Percentiles rank a stretch among this genome's conserved stretches.
Conservation (phyloP, 2,113 vertebrate genomes). For the Prietella phreatophila region DNA sequence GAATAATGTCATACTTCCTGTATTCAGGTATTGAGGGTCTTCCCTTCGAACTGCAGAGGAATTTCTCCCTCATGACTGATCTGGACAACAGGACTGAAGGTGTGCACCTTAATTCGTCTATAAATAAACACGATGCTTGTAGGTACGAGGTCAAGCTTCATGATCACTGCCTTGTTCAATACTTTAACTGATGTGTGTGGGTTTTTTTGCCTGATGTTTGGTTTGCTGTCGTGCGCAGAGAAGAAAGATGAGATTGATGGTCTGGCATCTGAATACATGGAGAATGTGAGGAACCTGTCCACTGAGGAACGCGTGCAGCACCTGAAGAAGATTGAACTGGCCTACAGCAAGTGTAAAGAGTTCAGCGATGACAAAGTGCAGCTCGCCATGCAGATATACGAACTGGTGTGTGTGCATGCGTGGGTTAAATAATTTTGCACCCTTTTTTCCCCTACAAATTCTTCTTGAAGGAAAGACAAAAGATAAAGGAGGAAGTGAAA, state of each 20-base stretch:
- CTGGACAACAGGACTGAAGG: conserved; percentile 95
- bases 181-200: neutral
- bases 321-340: conserved; percentile 92
- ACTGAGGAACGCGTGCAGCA: conserved; percentile 91
- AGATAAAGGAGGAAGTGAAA: neutral
- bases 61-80: conserved; percentile 97
- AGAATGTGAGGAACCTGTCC: conserved; percentile 84
- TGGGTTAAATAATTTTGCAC: neutral
- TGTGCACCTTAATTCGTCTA: conserved; percentile 55
- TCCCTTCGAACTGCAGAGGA: conserved; percentile 94
- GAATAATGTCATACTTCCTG: neutral
- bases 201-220: neutral
- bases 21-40: conserved; percentile 91
- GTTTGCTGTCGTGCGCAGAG: conserved; percentile 70
- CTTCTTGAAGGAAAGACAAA: neutral
- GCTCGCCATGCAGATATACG: conserved; percentile 98
- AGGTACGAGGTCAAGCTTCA: neutral
- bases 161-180: neutral
- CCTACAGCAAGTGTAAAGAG: conserved; percentile 95
- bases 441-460: neutral
- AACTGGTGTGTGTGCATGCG: conserved; percentile 82
- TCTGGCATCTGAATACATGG: conserved; percentile 91
- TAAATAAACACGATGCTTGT: neutral
- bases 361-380: conserved; percentile 98
- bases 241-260: conserved; percentile 93